Conservation (phyloP, 2,888 invertebrate genomes). For the Villa cingulata region DNA sequence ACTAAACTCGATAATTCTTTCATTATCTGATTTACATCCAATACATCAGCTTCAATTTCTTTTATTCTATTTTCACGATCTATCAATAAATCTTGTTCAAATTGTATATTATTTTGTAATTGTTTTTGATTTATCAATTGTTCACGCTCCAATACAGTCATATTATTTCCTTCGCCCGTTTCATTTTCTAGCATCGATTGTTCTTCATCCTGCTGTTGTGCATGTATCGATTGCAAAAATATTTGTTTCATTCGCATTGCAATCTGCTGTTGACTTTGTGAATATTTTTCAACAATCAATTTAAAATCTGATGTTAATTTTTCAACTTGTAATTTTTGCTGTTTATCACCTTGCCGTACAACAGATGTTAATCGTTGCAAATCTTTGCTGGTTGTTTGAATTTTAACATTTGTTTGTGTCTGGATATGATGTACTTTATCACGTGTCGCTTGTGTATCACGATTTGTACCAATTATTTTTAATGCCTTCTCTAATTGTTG, state of each 20-base stretch:
- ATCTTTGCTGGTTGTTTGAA: conserved; percentile 58
- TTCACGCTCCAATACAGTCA: conserved; percentile 24
- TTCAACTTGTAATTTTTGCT: conserved; percentile 71
- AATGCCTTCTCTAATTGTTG: conserved; percentile 57
- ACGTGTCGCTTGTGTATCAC: conserved; percentile 54
- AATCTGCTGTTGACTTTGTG: conserved; percentile 61
- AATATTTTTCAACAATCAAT: conserved; percentile 63
- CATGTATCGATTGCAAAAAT: conserved; percentile 20
- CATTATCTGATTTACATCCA: conserved; percentile 77
- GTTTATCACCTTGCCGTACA: conserved; percentile 58
- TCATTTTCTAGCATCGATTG: conserved; percentile 28
- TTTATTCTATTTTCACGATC: conserved; percentile 69
- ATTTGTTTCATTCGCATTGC: conserved; percentile 51
- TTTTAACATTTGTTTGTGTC: conserved; percentile 57
- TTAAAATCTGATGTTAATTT: conserved; percentile 71
- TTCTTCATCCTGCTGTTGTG: conserved; percentile 17
- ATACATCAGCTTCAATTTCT: conserved; percentile 65
- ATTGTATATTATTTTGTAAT: conserved; percentile 41
- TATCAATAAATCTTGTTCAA: conserved; percentile 63
- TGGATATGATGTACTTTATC: conserved; percentile 60
- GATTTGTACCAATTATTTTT: conserved; percentile 59
- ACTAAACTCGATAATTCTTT: conserved; percentile 57
- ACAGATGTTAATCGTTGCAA: conserved; percentile 56
- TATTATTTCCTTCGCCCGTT: conserved; percentile 26
- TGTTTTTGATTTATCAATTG: conserved; percentile 28